These are phyloP conservation scores for Latrodectus geometricus DNA, from an alignment of 1,140 invertebrate genomes.

Conservation along the genomic window DNA sequence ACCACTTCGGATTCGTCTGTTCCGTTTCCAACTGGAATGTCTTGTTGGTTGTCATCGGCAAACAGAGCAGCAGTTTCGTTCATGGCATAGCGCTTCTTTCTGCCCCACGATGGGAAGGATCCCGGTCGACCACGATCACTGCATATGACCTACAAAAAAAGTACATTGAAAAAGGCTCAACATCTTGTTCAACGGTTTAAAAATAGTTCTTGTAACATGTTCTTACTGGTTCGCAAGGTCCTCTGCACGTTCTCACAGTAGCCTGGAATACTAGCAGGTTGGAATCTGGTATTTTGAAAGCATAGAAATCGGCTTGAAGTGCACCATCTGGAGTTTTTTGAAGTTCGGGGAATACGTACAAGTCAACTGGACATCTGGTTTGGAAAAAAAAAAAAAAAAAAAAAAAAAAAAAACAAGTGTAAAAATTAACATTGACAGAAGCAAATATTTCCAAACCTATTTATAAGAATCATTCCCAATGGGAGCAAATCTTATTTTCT, in stretches of 20 bases:
- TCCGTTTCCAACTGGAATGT: constrained; percentile 18
- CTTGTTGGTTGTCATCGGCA: constrained; percentile 3
- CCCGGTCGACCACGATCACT: constrained; percentile 62
- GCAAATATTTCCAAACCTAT: neutral
- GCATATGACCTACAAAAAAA: constrained; percentile 62
- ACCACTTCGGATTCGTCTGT: constrained; percentile 65
- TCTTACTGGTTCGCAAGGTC: constrained; percentile 85
- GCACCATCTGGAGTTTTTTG: constrained; percentile 86
- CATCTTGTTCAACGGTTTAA: neutral
- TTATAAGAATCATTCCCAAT: neutral
- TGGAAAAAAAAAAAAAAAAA: constrained; percentile 17
- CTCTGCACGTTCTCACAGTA: constrained; percentile 86
- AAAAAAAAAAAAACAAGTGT: neutral
- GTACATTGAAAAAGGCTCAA: too few species aligned
- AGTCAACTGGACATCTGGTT: constrained; percentile 86
- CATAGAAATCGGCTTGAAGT: constrained; percentile 90
- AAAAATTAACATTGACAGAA: neutral
- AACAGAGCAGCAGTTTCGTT: constrained; percentile 44
- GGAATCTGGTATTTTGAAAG: constrained; percentile 94
- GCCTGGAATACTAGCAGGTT: constrained; percentile 94
- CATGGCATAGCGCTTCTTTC: constrained; percentile 54
- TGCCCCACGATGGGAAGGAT: constrained; percentile 66
- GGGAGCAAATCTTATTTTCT: neutral
- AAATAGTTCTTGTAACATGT: neutral
- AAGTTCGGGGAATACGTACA: constrained; percentile 90